Base-by-base conservation (phyloP, 2,113 vertebrate genomes). In the Coregonus clupeaformis region DNA sequence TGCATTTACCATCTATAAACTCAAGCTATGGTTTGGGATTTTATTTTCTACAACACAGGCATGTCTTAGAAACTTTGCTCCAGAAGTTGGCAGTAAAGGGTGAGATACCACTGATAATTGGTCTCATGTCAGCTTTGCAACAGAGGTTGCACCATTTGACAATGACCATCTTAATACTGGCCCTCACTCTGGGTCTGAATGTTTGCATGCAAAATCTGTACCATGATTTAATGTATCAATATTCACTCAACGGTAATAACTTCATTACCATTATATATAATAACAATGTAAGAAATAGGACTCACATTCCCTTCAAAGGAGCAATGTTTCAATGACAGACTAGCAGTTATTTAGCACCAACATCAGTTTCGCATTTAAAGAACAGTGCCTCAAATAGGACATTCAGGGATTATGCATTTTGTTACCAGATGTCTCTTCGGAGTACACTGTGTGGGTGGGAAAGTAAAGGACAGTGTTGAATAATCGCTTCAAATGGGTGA, bases 21-120 rank as follows among this genome's bases (percentile, higher is more conserved):
- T 80, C 62, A 45, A 27, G 13, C 63, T 80, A 3, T 45, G 16
- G 30, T 59, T 81, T 78, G 52, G 68, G 63, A 18, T n/a, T 27
- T 27, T 27, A 27, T 59, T 7, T 22, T 60, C 24, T 59, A 22
- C n/a, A 32, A 67, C 36, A 67, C 65, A 67, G 18, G 63, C 14
- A 30, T 67, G 18, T 67, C 65, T 67, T 20, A 65, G 65, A 67
- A 32, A 67, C 65, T 6, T 67, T 36, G 30, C 65, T n/a, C 30
- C 7, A 6, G 29, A 67, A 18, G 29, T 67, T 67, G 65, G 65
- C 65, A 67, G 30, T 67, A 67, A 29, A 20, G 29, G 29, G 29
- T 67, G 29, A 20, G 63, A 16, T 52, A 57, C 7, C 47, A 70
- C 24, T 6, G 25, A 27, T 1, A 27, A 27, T 20, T 70, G 68